Percentiles rank a stretch among this genome's conserved stretches.
Conservation (phyloP, 2,888 invertebrate species). For the Melangyna quadrimaculata region DNA sequence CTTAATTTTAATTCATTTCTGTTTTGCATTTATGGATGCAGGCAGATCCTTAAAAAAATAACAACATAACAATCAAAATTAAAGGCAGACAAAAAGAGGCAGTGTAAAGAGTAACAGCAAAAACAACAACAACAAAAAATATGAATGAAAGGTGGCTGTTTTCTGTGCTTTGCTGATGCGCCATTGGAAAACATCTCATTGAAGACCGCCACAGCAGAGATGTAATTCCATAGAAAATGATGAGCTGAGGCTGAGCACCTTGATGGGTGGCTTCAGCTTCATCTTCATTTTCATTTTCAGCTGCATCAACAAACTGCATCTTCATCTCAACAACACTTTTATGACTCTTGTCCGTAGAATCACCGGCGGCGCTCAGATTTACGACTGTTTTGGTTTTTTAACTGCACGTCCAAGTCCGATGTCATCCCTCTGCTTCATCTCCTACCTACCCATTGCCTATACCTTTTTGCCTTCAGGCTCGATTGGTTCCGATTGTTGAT, state of each 20-base stretch:
- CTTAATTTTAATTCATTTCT: background rate
- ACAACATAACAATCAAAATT: slow-evolving; percentile 53
- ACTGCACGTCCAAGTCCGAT: background rate
- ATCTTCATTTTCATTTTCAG: slow-evolving; percentile 17
- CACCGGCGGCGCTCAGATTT: slow-evolving; percentile 53
- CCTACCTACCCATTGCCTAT: too few relatives aligned
- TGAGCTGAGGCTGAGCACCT: slow-evolving; percentile 22
- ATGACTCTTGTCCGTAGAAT: slow-evolving; percentile 45
- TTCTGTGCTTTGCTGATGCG: background rate
- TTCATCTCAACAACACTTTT: slow-evolving; percentile 30
- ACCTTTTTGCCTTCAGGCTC: slow-evolving; percentile 3
- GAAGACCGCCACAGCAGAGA: slow-evolving; percentile 3
- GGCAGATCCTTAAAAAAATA: slow-evolving; percentile 19
- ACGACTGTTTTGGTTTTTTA: slow-evolving; percentile 28
- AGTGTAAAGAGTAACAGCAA: background rate
- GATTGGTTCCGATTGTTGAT: slow-evolving; percentile 28
- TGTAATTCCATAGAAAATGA: slow-evolving; percentile 11
- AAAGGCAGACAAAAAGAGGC: slow-evolving; percentile 15
- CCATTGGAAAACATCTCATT: background rate
- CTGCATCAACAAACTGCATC: slow-evolving; percentile 28
- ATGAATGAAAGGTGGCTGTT: slow-evolving; percentile 26
- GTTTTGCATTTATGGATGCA: background rate
- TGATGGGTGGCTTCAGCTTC: slow-evolving; percentile 41
- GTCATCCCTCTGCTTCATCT: background rate
- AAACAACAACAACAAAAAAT: background rate